Percentiles rank a stretch among this genome's conserved stretches.
Evolutionary conservation across 2,888 invertebrate genomes (phyloP).

Genomic region (Eupithecia inturbata): DNA sequence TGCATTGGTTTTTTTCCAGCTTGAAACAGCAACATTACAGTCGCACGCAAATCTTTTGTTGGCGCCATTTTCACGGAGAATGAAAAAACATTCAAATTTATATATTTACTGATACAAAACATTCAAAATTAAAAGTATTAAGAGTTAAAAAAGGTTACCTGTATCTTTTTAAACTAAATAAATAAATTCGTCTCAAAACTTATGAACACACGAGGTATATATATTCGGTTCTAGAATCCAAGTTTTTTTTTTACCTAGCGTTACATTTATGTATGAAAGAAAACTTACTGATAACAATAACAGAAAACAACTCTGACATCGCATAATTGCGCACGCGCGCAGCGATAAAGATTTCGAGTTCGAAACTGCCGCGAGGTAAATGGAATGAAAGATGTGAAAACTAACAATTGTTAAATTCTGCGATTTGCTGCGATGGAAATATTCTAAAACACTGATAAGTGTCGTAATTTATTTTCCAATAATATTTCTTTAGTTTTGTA

Average conservation of each 20-base stretch:
- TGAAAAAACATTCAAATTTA: too few relatives aligned
- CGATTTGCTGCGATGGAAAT: not conserved
- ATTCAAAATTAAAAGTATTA: too few relatives aligned
- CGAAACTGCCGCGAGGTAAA: not conserved
- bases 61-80: too few relatives aligned
- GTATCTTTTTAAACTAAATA: too few relatives aligned
- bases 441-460: not conserved
- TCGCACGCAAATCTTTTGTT: too few relatives aligned
- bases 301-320: not conserved
- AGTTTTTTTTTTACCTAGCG: not conserved
- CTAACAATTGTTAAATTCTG: not conserved
- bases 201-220: too few relatives aligned
- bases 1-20: too few relatives aligned
- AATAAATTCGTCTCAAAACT: too few relatives aligned
- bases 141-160: too few relatives aligned
- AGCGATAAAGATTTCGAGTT: conserved; percentile 2
- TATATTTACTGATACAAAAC: too few relatives aligned
- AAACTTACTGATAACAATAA: not conserved
- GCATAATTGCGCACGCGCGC: not conserved
- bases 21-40: too few relatives aligned
- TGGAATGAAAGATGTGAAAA: not conserved
- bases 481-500: not conserved
- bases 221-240: not conserved
- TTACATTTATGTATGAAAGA: not conserved
- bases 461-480: not conserved